Evolutionary conservation across 2,113 vertebrate species (phyloP).

Genomic region (Epinephelus moara): DNA sequence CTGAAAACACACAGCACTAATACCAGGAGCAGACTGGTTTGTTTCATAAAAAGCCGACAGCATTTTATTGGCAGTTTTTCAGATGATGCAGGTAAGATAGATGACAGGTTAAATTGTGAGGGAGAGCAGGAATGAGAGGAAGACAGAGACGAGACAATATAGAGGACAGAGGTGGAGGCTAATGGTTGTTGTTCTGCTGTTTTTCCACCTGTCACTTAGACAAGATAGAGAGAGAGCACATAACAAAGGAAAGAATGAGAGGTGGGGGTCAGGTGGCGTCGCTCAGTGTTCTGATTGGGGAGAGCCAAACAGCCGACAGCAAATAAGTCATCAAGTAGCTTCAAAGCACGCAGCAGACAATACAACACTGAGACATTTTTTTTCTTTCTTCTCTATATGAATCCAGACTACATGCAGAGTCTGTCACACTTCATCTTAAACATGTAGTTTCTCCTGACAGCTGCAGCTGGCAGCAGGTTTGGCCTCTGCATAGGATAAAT

Average conservation of each 20-base stretch:
- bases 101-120: not conserved
- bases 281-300: not conserved
- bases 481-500: not conserved
- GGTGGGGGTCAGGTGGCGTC: not conserved
- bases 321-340: constrained; percentile 19
- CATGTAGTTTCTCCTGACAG: constrained; percentile 21
- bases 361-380: too few species aligned
- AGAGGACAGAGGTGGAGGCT: constrained; percentile 1
- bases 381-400: not conserved
- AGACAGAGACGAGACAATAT: not conserved
- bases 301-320: not conserved
- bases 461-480: constrained; percentile 41
- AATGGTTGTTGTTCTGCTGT: not conserved
- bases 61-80: not conserved
- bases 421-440: constrained; percentile 23
- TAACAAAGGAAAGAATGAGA: not conserved
- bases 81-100: too few species aligned
- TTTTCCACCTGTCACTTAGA: not conserved
- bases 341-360: constrained; percentile 4
- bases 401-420: not conserved
- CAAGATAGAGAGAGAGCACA: not conserved
- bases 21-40: too few species aligned
- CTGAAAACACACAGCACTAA: too few species aligned
- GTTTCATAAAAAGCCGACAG: too few species aligned
- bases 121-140: not conserved